phyloP scores from a whole-genome alignment of 2,113 vertebrate genomes.

The Pelmatolapia mariae region DNA sequence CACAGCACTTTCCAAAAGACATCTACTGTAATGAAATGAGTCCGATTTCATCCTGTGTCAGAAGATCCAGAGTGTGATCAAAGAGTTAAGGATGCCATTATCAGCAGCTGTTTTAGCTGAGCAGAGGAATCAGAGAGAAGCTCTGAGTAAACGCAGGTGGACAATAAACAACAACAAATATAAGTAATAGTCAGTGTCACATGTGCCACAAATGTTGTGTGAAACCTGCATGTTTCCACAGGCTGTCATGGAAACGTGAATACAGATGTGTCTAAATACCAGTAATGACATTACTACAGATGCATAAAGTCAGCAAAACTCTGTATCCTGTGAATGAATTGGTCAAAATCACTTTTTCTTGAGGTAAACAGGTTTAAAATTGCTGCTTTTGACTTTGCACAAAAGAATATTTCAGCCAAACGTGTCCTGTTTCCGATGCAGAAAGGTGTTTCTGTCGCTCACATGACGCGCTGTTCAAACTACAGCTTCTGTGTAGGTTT shows the following conservation, averaged over 20 bases:
- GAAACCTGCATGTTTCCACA: background rate
- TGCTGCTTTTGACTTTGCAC: background rate
- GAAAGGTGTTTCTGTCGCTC: background rate
- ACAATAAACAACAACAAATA: background rate
- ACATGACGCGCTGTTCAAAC: background rate
- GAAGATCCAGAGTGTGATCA: background rate
- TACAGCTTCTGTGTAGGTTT: background rate
- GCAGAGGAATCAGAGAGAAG: background rate
- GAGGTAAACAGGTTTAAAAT: rapidly evolving
- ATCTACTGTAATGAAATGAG: background rate
- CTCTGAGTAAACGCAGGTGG: background rate
- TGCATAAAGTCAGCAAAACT: background rate
- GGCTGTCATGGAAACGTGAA: background rate
- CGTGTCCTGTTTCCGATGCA: background rate
- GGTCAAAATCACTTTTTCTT: background rate
- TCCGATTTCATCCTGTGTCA: background rate
- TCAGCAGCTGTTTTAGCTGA: background rate
- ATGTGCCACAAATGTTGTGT: background rate
- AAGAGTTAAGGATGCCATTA: background rate
- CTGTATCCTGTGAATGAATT: background rate
- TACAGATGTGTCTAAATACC: background rate
- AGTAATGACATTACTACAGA: background rate
- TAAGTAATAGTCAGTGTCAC: background rate
- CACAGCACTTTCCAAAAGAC: background rate
- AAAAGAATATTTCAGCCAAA: background rate